Evolutionary conservation across 2,888 invertebrate genomes (phyloP).

Genomic region (Globia sparganii): DNA sequence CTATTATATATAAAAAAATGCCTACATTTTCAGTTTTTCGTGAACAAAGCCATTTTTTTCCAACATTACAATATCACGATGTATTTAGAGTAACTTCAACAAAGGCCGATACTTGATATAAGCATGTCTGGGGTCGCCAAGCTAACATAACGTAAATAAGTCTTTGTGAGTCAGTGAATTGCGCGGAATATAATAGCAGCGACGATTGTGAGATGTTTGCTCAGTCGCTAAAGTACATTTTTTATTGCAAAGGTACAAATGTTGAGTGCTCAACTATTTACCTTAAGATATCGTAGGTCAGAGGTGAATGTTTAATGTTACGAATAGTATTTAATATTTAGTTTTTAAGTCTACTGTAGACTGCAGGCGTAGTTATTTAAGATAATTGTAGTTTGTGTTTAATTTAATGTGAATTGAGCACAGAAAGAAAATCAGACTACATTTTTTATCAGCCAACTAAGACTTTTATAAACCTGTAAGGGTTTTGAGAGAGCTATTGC

Average conservation of each 20-base stretch:
- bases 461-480: not conserved
- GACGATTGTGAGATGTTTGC: conserved; percentile 18
- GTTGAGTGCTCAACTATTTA: conserved; percentile 28
- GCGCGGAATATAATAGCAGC: conserved; percentile 18
- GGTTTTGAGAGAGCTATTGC: too few relatives aligned
- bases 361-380: not conserved
- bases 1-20: not conserved
- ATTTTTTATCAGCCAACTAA: not conserved
- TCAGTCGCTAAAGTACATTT: conserved; percentile 3
- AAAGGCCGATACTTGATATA: conserved; percentile 21
- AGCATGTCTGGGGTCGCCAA: conserved; percentile 14
- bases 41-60: not conserved
- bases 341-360: not conserved
- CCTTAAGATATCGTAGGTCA: conserved; percentile 15
- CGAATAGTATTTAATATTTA: conserved; percentile 4
- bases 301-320: conserved; percentile 6
- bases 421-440: not conserved
- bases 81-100: conserved; percentile 17
- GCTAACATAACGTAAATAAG: conserved; percentile 25
- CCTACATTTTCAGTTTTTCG: not conserved
- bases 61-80: conserved; percentile 7
- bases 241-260: conserved; percentile 33
- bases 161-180: conserved; percentile 19
- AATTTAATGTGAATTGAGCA: not conserved
- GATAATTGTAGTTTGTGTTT: not conserved